Base-by-base conservation (phyloP, 2,888 invertebrate genomes). In the Plebejus melissa region DNA sequence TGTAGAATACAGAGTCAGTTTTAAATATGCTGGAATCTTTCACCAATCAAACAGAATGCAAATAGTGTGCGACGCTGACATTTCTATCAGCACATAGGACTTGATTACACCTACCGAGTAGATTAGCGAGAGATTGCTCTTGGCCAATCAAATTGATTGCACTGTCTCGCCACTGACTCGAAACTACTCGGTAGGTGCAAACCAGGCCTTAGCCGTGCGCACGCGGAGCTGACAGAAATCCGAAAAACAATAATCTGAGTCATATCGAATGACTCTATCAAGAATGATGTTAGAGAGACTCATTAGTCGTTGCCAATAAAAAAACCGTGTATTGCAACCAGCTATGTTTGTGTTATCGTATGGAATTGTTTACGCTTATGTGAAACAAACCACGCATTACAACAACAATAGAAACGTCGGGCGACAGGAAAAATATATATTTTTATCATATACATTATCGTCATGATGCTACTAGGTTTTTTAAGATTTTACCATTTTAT, bases 301-400 rank as follows among this genome's bases (percentile, higher is more conserved):
- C 22, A 22, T 22, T 22, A 22, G 22, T 22, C 2, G n/a, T 22
- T n/a, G 22, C n/a, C 58, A 58, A 58, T n/a, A 58, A 58, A 22
- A 41, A 58, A 58, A 7, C 58, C 13, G 13, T 7, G 58, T 7
- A 58, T 58, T 22, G 7, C 22, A 22, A 9, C 13, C 13, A 65
- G 65, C 32, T 36, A 16, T 36, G 65, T 32, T 16, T 65, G 65
- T 9, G 65, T 65, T 65, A 65, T 65, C 13, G 65, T 65, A 65
- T 36, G 65, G 32, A 36, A 65, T 65, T 65, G 32, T 65, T 65
- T 65, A 65, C 65, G 65, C 28, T 65, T 65, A 65, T 36, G 65
- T 65, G 65, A 65, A 65, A 65, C 65, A 65, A 65, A 65, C 32
- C 32, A 65, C 65, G 65, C 36, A 65, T 65, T 65, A 65, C 32